Evolutionary conservation across 2,888 invertebrate genomes (phyloP).

Genomic region (Scaptomyza cyrtandrae): DNA sequence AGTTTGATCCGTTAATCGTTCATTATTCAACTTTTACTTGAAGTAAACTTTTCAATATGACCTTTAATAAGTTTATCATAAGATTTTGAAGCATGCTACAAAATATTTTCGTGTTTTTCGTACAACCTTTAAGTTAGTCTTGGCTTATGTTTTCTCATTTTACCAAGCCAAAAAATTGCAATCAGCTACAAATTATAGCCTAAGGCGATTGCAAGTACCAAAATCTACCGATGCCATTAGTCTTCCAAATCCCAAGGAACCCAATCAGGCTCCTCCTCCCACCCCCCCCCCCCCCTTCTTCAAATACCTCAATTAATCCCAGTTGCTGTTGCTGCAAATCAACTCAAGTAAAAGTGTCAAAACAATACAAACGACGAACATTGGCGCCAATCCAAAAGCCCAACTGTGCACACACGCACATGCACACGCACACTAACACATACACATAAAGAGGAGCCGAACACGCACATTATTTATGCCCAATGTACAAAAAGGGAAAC

Average conservation of each 20-base stretch:
- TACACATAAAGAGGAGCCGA: conserved; percentile 19
- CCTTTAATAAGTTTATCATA: too few species aligned
- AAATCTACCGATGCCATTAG: conserved; percentile 20
- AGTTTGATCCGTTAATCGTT: too few species aligned
- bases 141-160: not conserved
- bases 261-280: not conserved
- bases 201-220: conserved; percentile 15
- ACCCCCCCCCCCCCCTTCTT: not conserved
- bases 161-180: not conserved
- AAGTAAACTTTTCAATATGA: too few species aligned
- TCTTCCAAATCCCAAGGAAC: conserved; percentile 6
- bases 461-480: conserved; percentile 72
- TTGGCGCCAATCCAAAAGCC: conserved; percentile 9
- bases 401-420: conserved; percentile 10
- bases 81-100: not conserved
- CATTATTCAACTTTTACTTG: too few species aligned
- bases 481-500: conserved; percentile 48
- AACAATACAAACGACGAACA: conserved; percentile 66
- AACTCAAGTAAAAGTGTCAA: conserved; percentile 75
- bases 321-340: conserved; percentile 59
- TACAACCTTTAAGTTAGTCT: not conserved
- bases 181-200: conserved; percentile 19
- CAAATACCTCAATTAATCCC: conserved; percentile 38
- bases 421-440: not conserved
- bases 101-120: not conserved